phyloP scores from a whole-genome alignment of 2,113 vertebrate species.

The Tor tambroides region DNA sequence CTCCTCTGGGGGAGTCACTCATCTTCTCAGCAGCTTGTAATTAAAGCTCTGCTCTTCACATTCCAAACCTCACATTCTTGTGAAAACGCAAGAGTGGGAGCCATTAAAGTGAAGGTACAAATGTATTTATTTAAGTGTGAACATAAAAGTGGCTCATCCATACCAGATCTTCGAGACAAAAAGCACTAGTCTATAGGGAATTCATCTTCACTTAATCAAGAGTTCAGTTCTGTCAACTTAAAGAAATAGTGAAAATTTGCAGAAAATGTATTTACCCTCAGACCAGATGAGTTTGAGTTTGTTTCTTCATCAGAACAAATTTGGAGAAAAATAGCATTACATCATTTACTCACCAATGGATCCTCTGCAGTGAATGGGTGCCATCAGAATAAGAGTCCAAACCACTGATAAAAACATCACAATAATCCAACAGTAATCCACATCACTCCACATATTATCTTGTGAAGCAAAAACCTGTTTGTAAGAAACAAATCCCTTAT shows the following conservation, averaged over 20 bases:
- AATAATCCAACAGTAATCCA: too few relatives aligned
- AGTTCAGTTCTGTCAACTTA: too few relatives aligned
- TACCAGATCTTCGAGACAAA: background rate
- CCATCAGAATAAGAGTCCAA: too few relatives aligned
- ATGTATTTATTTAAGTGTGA: conserved; percentile 18
- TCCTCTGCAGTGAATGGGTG: background rate
- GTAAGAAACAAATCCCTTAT: too few relatives aligned
- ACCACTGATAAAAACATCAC: too few relatives aligned
- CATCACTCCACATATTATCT: too few relatives aligned
- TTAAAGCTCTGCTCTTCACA: conserved; percentile 8
- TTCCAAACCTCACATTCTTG: background rate
- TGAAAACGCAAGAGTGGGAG: conserved; percentile 1
- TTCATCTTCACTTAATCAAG: background rate
- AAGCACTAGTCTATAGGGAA: background rate
- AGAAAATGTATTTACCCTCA: too few relatives aligned
- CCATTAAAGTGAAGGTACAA: background rate
- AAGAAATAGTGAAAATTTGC: too few relatives aligned
- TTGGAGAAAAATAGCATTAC: too few relatives aligned
- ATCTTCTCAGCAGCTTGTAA: conserved; percentile 17
- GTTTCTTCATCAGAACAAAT: too few relatives aligned
- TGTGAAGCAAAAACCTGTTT: too few relatives aligned
- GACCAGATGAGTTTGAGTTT: too few relatives aligned
- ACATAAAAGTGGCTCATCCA: background rate
- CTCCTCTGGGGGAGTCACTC: conserved; percentile 13
- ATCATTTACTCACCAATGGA: background rate